These are phyloP conservation scores for Sitodiplosis mosellana DNA, from an alignment of 1,140 invertebrate genomes.

Conservation along the genomic window DNA sequence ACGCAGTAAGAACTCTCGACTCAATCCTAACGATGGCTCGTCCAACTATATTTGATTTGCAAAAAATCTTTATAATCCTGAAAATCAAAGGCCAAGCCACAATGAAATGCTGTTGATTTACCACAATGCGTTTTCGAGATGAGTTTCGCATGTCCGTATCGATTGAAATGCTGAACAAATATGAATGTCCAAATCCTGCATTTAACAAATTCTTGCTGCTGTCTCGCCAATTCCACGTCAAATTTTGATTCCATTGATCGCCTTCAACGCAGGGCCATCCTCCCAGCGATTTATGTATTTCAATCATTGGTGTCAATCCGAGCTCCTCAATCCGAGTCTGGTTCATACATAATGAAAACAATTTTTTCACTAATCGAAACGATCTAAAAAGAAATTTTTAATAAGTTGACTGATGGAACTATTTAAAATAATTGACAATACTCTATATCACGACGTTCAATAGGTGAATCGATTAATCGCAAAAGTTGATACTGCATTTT, in stretches of 20 bases:
- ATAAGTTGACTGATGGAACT: too few relatives aligned
- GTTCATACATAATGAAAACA: slow-evolving; percentile 16
- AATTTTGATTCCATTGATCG: slow-evolving; percentile 27
- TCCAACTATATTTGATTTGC: slow-evolving; percentile 36
- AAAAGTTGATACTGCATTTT: background rate
- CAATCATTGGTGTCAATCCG: slow-evolving; percentile 26
- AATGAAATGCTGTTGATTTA: background rate
- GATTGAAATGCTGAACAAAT: slow-evolving; percentile 25
- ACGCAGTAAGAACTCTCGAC: slow-evolving; percentile 35
- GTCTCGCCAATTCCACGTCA: slow-evolving; percentile 25
- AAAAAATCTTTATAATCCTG: background rate
- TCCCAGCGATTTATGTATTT: slow-evolving; percentile 31
- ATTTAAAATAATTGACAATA: too few relatives aligned
- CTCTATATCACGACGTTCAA: background rate
- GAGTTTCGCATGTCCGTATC: slow-evolving; percentile 31
- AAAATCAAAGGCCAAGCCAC: slow-evolving; percentile 5
- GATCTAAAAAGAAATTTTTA: background rate
- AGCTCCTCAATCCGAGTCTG: slow-evolving; percentile 10
- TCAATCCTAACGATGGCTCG: slow-evolving; percentile 35
- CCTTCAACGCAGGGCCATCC: slow-evolving; percentile 40
- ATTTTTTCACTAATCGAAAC: slow-evolving; percentile 4
- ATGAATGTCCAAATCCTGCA: slow-evolving; percentile 7
- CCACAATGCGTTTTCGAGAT: background rate
- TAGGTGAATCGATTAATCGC: background rate
- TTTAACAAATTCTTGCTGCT: slow-evolving; percentile 6